Evolutionary conservation across 30 jellyfish, hydroid and myxozoan genomes (phyloP), one percentile per base, ranked within the genome.

Genomic region (Sanderia malayensis): DNA sequence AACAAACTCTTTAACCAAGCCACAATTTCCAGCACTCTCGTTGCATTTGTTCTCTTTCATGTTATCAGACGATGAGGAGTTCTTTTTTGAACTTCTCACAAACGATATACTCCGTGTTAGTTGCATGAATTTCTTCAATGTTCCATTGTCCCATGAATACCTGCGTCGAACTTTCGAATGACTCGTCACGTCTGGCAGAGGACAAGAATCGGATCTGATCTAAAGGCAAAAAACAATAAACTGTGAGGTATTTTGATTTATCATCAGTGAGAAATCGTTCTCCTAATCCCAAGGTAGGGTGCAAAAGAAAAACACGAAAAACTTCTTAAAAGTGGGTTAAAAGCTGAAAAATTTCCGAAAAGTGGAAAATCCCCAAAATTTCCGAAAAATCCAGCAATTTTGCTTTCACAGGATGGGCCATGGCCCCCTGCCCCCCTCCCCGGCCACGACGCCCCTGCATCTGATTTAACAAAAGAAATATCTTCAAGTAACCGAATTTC

Each of bases 111-210:
- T 74, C 45, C 86, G 29, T 19, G 85, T 28, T 25, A 82, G 2
- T 24, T 57, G 23, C 13, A 49, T 30, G 71, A 82, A 31, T 44
- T 71, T 72, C 28, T 63, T 60, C 21, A 82, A 63, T 17, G 94
- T 44, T 15, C 80, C 52, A 55, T 47, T 82, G 53, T 82, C 94
- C 70, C 84, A 62, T 2, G 94, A 82, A 63, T 57, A 73, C 46
- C 94, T 70, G 25, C 94, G 72, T n/a, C 24, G 60, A 2, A 82
- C 32, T 23, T 61, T 81, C 37, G 74, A 27, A 6, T 33, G 30
- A 32, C 25, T 47, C 31, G 49, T 78, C 68, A 49, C 58, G 55
- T 55, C 78, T 7, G 64, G 31, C 10, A 66, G 63, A 11, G 79
- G 79, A 25, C 65, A 66, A 4, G 79, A 66, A 17, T 66, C 79